Evolutionary conservation across 2,113 vertebrate species (phyloP).

Genomic region (Dascyllus trimaculatus): DNA sequence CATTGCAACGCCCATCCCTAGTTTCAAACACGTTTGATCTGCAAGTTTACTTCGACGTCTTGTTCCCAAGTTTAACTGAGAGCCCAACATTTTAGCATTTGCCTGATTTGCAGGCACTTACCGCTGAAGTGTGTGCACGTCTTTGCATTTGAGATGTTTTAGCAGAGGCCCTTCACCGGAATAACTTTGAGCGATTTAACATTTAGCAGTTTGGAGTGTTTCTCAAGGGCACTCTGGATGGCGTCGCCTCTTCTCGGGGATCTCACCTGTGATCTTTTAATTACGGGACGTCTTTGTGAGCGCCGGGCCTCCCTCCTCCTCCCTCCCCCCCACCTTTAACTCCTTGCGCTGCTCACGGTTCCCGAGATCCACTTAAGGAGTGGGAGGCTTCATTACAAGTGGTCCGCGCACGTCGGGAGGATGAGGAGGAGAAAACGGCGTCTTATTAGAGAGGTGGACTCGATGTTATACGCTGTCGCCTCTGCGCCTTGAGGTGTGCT

Average conservation of each 20-base stretch:
- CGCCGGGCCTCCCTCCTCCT: background rate
- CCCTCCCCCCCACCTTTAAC: constrained; percentile 31
- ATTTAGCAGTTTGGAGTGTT: constrained; percentile 21
- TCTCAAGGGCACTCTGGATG: constrained; percentile 30
- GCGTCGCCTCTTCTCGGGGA: background rate
- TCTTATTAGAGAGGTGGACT: constrained; percentile 36
- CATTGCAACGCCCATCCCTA: too few relatives aligned
- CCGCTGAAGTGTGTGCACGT: background rate
- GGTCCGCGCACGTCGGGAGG: constrained; percentile 31
- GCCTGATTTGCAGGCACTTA: too few relatives aligned
- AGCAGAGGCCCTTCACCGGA: background rate
- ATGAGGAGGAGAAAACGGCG: constrained; percentile 18
- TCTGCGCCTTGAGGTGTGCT: constrained; percentile 35
- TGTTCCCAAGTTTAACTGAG: too few relatives aligned
- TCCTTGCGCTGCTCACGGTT: constrained; percentile 42
- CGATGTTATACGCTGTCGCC: constrained; percentile 46
- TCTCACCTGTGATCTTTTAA: constrained; percentile 54
- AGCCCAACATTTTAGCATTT: too few relatives aligned
- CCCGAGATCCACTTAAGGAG: constrained; percentile 42
- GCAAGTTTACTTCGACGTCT: too few relatives aligned
- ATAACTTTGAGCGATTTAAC: constrained; percentile 11
- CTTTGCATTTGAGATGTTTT: background rate
- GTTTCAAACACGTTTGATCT: too few relatives aligned
- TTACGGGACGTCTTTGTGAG: constrained; percentile 40
- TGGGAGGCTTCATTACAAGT: constrained; percentile 63